phyloP scores from a whole-genome alignment of 2,888 invertebrate species.

The Cheilosia scutellata region DNA sequence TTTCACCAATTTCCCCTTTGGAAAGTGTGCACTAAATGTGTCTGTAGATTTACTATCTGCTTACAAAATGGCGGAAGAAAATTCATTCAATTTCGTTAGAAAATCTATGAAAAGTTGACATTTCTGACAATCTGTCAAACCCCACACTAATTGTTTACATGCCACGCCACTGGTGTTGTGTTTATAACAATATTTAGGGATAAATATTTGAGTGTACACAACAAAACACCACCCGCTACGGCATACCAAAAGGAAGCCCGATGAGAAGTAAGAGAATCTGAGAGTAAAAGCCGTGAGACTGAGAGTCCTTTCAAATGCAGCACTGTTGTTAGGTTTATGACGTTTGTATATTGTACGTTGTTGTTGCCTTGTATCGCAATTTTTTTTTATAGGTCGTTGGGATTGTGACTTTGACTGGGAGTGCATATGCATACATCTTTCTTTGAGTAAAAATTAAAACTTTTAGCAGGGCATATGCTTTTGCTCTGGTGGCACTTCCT shows the following conservation, averaged over 20 bases:
- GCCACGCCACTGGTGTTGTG: constrained; percentile 81
- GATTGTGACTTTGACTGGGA: neutral
- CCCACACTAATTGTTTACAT: constrained; percentile 54
- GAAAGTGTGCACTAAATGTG: neutral
- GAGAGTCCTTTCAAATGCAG: constrained; percentile 63
- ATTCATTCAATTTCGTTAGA: constrained; percentile 12
- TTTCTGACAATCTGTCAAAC: constrained; percentile 17
- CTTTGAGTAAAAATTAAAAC: too few relatives aligned
- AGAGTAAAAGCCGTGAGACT: constrained; percentile 75
- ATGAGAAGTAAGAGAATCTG: constrained; percentile 78
- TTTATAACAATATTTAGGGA: constrained; percentile 82
- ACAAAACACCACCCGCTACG: constrained; percentile 73
- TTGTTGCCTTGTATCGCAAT: constrained; percentile 81
- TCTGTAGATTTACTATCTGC: constrained; percentile 26
- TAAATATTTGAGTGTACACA: constrained; percentile 77
- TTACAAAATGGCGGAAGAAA: constrained; percentile 68
- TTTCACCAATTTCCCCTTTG: constrained; percentile 64
- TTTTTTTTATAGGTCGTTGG: constrained; percentile 42
- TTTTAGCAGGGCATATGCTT: too few relatives aligned
- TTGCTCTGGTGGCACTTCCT: too few relatives aligned
- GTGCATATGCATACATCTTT: too few relatives aligned
- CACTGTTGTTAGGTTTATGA: constrained; percentile 42
- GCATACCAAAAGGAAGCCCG: neutral
- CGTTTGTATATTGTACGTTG: constrained; percentile 61
- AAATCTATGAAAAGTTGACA: constrained; percentile 27